phyloP scores from a whole-genome alignment of 1,140 invertebrate genomes.

The Meteorus sp. region DNA sequence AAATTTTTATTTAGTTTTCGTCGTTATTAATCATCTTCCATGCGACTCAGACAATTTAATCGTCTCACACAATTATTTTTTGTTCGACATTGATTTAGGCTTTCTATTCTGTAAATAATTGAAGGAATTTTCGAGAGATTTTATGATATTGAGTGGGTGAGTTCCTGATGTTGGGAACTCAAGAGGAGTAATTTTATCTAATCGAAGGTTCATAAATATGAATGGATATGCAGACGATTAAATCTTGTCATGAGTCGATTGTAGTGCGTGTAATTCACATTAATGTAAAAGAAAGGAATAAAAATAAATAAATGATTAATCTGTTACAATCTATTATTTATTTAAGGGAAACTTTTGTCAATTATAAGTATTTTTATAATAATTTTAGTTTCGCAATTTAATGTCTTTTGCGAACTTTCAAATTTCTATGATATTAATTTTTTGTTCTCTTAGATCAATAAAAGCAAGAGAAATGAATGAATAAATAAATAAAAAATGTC shows the following conservation, averaged over 20 bases:
- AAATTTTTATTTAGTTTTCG: conserved; percentile 30
- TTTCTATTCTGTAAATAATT: conserved; percentile 26
- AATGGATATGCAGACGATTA: too few relatives aligned
- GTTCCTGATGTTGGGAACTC: too few relatives aligned
- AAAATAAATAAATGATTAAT: neutral
- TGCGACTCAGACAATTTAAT: conserved; percentile 13
- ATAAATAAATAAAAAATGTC: conserved; percentile 36
- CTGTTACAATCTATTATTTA: neutral
- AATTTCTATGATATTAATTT: too few relatives aligned
- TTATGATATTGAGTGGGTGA: too few relatives aligned
- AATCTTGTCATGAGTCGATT: too few relatives aligned
- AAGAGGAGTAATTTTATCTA: too few relatives aligned
- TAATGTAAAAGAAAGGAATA: neutral
- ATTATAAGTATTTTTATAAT: conserved; percentile 58
- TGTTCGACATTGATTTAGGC: too few relatives aligned
- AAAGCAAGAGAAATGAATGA: conserved; percentile 27
- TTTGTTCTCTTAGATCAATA: too few relatives aligned
- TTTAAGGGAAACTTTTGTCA: conserved; percentile 31
- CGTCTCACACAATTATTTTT: neutral
- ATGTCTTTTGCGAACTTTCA: too few relatives aligned
- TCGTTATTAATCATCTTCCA: conserved; percentile 30
- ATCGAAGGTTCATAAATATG: too few relatives aligned
- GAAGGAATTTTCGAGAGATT: neutral
- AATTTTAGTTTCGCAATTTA: conserved; percentile 45
- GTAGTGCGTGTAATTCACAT: neutral